Percentiles rank a stretch among this genome's conserved stretches.
Conservation (phyloP, 2,113 vertebrate species). For the Promerops cafer region DNA sequence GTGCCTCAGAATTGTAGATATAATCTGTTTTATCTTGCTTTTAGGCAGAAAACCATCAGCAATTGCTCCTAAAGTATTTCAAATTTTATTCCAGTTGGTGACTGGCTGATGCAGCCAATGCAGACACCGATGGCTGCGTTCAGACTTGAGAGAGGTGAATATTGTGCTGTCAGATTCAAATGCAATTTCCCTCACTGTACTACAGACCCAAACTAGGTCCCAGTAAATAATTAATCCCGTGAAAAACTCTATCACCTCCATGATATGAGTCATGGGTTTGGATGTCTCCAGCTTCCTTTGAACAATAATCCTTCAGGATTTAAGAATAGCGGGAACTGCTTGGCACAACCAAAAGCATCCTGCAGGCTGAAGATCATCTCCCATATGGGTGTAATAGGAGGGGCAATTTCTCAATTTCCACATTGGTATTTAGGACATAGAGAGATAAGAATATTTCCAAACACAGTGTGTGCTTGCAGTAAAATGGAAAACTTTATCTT, state of each 20-base stretch:
- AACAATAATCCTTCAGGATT: background rate
- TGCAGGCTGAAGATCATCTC: background rate
- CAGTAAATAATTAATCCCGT: background rate
- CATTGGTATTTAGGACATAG: background rate
- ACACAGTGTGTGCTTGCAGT: background rate
- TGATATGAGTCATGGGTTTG: background rate
- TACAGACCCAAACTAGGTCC: background rate
- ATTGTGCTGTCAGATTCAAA: background rate
- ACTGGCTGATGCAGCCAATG: background rate
- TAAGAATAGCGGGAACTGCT: background rate
- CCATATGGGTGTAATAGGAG: background rate
- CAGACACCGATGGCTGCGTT: background rate
- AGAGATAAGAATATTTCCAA: background rate
- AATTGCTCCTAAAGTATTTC: background rate
- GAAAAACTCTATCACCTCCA: background rate
- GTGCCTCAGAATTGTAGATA: background rate
- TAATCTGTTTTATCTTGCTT: background rate
- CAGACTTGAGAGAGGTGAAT: background rate
- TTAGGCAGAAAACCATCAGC: background rate
- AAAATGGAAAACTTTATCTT: background rate
- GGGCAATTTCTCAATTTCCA: background rate
- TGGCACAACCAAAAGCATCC: background rate
- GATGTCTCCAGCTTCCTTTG: background rate
- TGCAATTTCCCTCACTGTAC: background rate
- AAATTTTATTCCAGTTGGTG: background rate